phyloP scores from a whole-genome alignment of 1,140 invertebrate genomes.

The Lepidurus arcticus region DNA sequence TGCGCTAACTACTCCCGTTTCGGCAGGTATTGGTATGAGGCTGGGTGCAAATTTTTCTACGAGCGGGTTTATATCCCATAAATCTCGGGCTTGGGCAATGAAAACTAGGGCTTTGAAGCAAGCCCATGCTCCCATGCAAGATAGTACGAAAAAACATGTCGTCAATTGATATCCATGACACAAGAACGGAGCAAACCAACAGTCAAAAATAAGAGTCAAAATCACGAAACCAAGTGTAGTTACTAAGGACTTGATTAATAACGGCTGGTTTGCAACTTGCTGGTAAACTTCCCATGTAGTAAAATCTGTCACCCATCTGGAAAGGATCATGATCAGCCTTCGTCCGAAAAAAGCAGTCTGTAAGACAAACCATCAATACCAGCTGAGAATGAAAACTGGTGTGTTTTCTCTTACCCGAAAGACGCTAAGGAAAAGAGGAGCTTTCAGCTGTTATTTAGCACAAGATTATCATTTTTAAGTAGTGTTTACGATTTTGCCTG shows the following conservation, averaged over 20 bases:
- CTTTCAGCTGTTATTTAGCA: background rate
- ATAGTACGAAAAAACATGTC: slow-evolving; percentile 20
- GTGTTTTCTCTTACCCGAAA: background rate
- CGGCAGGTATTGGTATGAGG: background rate
- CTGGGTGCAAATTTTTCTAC: slow-evolving; percentile 7
- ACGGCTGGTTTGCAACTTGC: background rate
- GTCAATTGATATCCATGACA: slow-evolving; percentile 30
- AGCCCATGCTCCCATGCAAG: slow-evolving; percentile 5
- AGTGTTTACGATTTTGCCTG: slow-evolving; percentile 9
- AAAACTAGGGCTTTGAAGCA: slow-evolving; percentile 15
- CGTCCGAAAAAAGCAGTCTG: background rate
- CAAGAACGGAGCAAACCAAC: slow-evolving; percentile 31
- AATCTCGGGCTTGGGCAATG: slow-evolving; percentile 9
- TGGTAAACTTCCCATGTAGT: background rate
- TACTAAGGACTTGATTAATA: background rate
- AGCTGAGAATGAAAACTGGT: background rate
- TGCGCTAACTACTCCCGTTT: background rate
- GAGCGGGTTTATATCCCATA: slow-evolving; percentile 18
- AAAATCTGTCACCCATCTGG: background rate
- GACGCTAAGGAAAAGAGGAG: background rate
- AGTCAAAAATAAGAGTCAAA: slow-evolving; percentile 26
- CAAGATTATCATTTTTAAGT: slow-evolving; percentile 1
- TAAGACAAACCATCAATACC: background rate
- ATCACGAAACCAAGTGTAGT: slow-evolving; percentile 1
- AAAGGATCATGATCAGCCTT: background rate